These are phyloP conservation scores for Lytechinus pictus DNA, from an alignment of 35 echinoderm and acorn worm genomes.

Conservation along the genomic window DNA sequence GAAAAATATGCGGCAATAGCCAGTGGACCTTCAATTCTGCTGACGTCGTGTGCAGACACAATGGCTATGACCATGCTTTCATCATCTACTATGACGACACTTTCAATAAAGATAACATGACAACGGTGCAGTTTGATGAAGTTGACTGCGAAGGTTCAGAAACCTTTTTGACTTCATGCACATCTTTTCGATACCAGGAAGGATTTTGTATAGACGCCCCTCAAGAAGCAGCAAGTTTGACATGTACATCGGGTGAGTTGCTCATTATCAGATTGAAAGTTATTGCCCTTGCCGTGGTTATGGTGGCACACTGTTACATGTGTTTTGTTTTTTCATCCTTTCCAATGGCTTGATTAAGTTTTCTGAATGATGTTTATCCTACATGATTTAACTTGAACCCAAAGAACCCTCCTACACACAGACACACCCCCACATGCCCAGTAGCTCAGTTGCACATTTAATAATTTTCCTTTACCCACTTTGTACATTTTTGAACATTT, in stretches of 20 bases:
- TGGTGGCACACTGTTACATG: too few species aligned
- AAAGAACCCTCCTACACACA: too few species aligned
- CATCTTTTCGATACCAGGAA: neutral
- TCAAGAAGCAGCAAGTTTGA: neutral
- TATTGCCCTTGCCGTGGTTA: too few species aligned
- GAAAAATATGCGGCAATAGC: neutral
- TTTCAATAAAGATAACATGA: neutral
- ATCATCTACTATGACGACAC: neutral
- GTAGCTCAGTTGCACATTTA: too few species aligned
- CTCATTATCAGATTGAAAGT: neutral
- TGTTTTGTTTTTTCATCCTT: too few species aligned
- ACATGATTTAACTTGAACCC: too few species aligned
- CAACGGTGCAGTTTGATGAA: neutral
- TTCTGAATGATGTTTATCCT: too few species aligned
- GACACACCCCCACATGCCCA: too few species aligned
- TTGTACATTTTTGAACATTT: neutral
- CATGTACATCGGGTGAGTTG: neutral
- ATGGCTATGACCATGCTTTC: neutral
- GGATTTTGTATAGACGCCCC: neutral
- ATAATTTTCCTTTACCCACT: neutral
- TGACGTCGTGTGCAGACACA: constrained; percentile 17
- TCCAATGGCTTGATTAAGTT: too few species aligned
- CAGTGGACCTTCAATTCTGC: neutral
- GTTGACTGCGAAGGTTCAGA: neutral
- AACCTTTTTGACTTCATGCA: neutral